Evolutionary conservation across 2,113 vertebrate species (phyloP).

Genomic region (Callipepla californica): DNA sequence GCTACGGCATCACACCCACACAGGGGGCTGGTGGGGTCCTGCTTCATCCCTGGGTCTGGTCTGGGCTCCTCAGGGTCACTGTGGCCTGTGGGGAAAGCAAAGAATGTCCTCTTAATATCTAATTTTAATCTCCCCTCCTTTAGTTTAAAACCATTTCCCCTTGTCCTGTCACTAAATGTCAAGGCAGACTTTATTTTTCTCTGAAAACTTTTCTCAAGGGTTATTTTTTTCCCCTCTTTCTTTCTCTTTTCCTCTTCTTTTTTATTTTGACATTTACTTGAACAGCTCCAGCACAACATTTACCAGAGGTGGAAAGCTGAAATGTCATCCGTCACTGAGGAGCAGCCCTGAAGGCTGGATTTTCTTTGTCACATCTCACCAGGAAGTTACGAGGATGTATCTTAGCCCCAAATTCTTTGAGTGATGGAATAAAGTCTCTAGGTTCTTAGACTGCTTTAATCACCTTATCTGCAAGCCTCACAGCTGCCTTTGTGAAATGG

Average conservation of each 20-base stretch:
- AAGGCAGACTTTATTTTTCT: neutral
- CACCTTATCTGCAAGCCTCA: slow-evolving; percentile 30
- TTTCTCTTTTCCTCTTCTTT: neutral
- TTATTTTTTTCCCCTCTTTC: neutral
- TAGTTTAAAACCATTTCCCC: too few relatives aligned
- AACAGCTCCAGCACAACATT: neutral
- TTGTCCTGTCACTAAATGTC: neutral
- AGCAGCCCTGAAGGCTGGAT: slow-evolving; percentile 24
- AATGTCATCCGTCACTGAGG: neutral
- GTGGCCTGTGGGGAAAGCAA: neutral
- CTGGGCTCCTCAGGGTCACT: accelerated
- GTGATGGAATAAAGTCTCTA: slow-evolving; percentile 10
- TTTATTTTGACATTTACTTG: slow-evolving; percentile 17
- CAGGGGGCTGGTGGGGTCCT: accelerated
- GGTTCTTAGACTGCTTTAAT: slow-evolving; percentile 18
- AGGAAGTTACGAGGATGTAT: neutral
- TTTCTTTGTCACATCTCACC: slow-evolving; percentile 22
- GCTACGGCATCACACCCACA: accelerated
- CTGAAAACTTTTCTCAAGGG: neutral
- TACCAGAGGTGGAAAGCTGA: neutral
- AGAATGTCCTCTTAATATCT: neutral
- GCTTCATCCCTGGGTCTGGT: accelerated
- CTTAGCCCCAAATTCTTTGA: slow-evolving; percentile 25
- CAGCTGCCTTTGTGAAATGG: neutral
- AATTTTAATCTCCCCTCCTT: too few relatives aligned